Base-by-base conservation (phyloP, 2,797 vertebrate genomes). In the Eupleurogrammus muticus region DNA sequence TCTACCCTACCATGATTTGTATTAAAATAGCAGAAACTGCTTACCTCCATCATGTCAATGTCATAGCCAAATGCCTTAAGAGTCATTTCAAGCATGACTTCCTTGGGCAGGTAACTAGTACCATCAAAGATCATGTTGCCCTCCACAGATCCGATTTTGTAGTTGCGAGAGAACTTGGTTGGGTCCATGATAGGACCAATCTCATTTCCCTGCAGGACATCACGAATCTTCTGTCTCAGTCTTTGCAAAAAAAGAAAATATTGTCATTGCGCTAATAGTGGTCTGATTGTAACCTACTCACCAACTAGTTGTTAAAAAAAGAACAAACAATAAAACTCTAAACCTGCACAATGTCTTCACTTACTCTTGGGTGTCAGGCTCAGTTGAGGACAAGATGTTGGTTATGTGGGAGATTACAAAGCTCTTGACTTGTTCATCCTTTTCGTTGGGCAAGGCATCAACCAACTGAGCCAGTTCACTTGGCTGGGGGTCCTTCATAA, bases 41-140 rank as follows among this genome's bases (percentile, higher is more conserved):
- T 59, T 94, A 99, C 98, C 97, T 99, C 98, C 82, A 99, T 94
- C 90, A 99, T 91, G 74, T 99, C 97, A 0, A 92, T 40, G 50
- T 96, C 86, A 72, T 71, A 75, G 81, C 97, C 98, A 53, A 97
- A 96, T 19, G 93, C 82, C n/a, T 92, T 86, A 44, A 99, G 92
- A 17, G 97, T 97, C 66, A 95, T 96, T 87, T 98, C 97, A 77
- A 99, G 92, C 95, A 99, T 96, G 64, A 91, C 92, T 80, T 98
- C 96, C 78, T 89, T 97, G 70, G 97, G 97, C 85, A 99, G 73
- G 71, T 95, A 95, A 76, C 91, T 93, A 57, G 73, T 85, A 42
- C 93, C 89, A 63, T 99, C 97, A 87, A 98, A 98, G 83, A 99
- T 82, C 80, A 99, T 88, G 83, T 98, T 97, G 66, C 96, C 95